phyloP scores from a whole-genome alignment of 2,113 vertebrate genomes.

The zebrafish (Danio rerio) region GRCz12tu NC_133177.1:53473501-53474000 shows the following conservation, averaged over 20 bases:
- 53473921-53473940: too few species aligned
- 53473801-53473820: slow-evolving; percentile 90
- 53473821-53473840: slow-evolving; percentile 76
- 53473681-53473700: slow-evolving; percentile 89
- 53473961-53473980: too few species aligned
- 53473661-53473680: slow-evolving; percentile 81
- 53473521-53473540: background rate
- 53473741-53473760: slow-evolving; percentile 93
- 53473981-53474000: too few species aligned
- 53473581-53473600: background rate
- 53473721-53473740: slow-evolving; percentile 80
- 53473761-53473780: slow-evolving; percentile 95
- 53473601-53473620: background rate
- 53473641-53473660: slow-evolving; percentile 91
- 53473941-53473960: too few species aligned
- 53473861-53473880: too few species aligned
- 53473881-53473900: too few species aligned
- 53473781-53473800: slow-evolving; percentile 90
- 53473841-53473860: background rate
- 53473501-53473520: background rate
- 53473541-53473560: background rate
- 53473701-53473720: slow-evolving; percentile 86
- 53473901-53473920: too few species aligned
- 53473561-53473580: background rate
- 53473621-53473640: slow-evolving; percentile 85